phyloP scores from a whole-genome alignment of 2,797 vertebrate genomes.

The Otolemur crassicaudatus region DNA sequence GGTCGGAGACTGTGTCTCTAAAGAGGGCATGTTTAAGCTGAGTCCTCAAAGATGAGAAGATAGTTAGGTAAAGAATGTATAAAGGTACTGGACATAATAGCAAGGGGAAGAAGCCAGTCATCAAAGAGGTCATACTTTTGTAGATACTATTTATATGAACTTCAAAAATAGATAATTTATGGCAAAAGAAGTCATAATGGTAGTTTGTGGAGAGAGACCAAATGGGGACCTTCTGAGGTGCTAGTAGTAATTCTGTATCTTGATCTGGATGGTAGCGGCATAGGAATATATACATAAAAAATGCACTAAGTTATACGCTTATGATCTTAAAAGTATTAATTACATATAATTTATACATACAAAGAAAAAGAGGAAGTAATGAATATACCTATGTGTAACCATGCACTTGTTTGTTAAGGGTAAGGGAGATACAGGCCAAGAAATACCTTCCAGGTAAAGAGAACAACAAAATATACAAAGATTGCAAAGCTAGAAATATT shows the following conservation, averaged over 20 bases:
- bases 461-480: not conserved
- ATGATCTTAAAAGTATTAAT: not conserved
- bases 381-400: not conserved
- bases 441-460: not conserved
- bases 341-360: not conserved
- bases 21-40: not conserved
- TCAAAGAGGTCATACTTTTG: not conserved
- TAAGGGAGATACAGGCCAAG: not conserved
- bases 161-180: conserved; percentile 31
- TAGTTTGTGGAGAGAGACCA: not conserved
- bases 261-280: not conserved
- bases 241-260: not conserved
- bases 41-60: not conserved
- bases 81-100: not conserved
- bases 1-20: not conserved
- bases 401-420: not conserved
- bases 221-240: not conserved
- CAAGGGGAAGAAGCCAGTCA: not conserved
- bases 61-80: not conserved
- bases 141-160: not conserved
- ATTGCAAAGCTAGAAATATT: not conserved
- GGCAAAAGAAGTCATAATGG: not conserved
- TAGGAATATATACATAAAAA: not conserved
- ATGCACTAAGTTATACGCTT: not conserved
- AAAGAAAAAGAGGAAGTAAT: conserved; percentile 17